phyloP scores from a whole-genome alignment of 2,888 invertebrate species.

The Hesperia comma region DNA sequence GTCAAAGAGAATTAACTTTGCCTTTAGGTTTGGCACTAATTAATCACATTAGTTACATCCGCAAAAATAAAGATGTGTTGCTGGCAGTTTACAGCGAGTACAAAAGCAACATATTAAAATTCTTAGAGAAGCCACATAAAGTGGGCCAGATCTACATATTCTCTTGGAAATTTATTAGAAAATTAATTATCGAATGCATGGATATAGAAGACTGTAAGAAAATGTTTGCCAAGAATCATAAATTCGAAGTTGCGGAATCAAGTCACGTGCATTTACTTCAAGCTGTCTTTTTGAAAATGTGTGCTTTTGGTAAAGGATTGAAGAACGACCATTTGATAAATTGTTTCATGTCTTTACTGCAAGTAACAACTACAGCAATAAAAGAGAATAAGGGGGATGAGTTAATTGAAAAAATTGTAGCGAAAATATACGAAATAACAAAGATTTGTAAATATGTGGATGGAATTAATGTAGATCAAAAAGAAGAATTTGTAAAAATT shows the following conservation, averaged over 20 bases:
- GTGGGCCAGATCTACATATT: conserved; percentile 86
- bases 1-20: conserved; percentile 86
- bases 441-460: conserved; percentile 62
- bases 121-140: conserved; percentile 88
- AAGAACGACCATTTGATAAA: conserved; percentile 75
- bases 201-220: conserved; percentile 81
- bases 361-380: conserved; percentile 76
- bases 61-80: conserved; percentile 75
- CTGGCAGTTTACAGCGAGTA: conserved; percentile 83
- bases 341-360: conserved; percentile 81
- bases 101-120: conserved; percentile 85
- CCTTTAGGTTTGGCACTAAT: conserved; percentile 82
- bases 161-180: conserved; percentile 83
- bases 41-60: conserved; percentile 65
- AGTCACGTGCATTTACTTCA: conserved; percentile 84
- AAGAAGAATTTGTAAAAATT: conserved; percentile 67
- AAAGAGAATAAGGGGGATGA: conserved; percentile 67
- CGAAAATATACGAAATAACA: conserved; percentile 61
- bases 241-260: conserved; percentile 85
- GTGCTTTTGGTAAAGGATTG: conserved; percentile 57
- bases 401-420: conserved; percentile 55
- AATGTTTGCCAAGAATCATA: conserved; percentile 84
- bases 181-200: conserved; percentile 85
- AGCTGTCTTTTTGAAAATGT: conserved; percentile 81
- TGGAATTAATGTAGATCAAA: conserved; percentile 50